Conservation (phyloP, 2,888 invertebrate genomes). For the Acrocyrtus sp. region DNA sequence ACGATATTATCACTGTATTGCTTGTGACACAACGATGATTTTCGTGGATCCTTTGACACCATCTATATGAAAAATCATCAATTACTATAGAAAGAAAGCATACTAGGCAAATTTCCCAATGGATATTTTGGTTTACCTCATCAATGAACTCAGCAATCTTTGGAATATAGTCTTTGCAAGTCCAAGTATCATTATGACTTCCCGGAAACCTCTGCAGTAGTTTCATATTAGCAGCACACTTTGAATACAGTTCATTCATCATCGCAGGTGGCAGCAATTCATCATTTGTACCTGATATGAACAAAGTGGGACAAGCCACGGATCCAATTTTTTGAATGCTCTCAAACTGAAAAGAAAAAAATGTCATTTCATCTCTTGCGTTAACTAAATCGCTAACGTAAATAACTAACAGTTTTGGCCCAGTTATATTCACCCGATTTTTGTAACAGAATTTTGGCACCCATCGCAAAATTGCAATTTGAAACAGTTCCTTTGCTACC, state of each 20-base stretch:
- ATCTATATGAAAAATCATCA: no score
- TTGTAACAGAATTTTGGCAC: conserved; percentile 87
- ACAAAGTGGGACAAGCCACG: conserved; percentile 81
- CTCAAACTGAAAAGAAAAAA: conserved; percentile 66
- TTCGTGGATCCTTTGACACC: no score
- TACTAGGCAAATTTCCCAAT: not conserved
- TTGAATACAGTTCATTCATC: conserved; percentile 83
- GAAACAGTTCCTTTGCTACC: conserved; percentile 86
- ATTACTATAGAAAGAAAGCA: no score
- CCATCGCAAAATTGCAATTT: conserved; percentile 77
- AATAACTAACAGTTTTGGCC: no score
- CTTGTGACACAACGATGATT: no score
- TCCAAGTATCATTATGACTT: conserved; percentile 96
- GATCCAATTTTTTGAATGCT: conserved; percentile 76
- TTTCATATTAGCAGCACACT: conserved; percentile 81
- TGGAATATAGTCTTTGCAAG: conserved; percentile 78
- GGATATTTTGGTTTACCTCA: conserved; percentile 30
- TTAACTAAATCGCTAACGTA: no score
- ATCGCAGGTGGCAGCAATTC: conserved; percentile 89
- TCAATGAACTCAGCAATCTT: conserved; percentile 59
- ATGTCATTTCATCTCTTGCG: not conserved
- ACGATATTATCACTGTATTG: no score
- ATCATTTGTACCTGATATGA: conserved; percentile 89
- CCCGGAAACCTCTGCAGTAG: conserved; percentile 83
- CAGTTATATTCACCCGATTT: conserved; percentile 85